A percentile compares a stretch with the other conserved stretches of the same genome.
Conservation (phyloP, 2,888 invertebrate genomes). For the Cerastis rubricosa region DNA sequence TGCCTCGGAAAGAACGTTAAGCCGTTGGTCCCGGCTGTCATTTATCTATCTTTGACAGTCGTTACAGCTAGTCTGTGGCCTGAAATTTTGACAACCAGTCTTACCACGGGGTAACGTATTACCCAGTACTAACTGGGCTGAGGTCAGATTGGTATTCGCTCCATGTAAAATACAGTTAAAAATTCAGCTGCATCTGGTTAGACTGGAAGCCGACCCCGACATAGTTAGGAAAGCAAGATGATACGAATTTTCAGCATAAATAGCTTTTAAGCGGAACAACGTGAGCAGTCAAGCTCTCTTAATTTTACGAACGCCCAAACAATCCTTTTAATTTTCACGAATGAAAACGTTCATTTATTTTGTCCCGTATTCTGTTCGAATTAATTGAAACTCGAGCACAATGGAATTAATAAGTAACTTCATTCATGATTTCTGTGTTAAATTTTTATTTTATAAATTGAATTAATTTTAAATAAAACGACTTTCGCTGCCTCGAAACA, state of each 20-base stretch:
- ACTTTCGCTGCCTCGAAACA: background rate
- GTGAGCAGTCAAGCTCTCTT: constrained; percentile 24
- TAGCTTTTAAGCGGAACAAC: constrained; percentile 22
- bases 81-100: too few species aligned
- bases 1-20: too few species aligned
- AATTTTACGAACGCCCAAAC: constrained; percentile 40
- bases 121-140: too few species aligned
- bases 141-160: too few species aligned
- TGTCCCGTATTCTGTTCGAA: constrained; percentile 25
- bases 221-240: too few species aligned
- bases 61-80: too few species aligned
- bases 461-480: constrained; percentile 24
- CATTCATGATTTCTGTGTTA: constrained; percentile 8
- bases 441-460: background rate
- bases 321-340: constrained; percentile 46
- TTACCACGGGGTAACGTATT: too few species aligned
- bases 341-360: constrained; percentile 44
- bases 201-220: too few species aligned
- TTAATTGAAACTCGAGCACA: constrained; percentile 32
- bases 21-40: too few species aligned
- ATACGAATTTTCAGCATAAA: background rate
- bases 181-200: too few species aligned
- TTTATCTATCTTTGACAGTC: too few species aligned
- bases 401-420: constrained; percentile 40
- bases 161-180: too few species aligned